These are phyloP conservation scores for Ambastaia sidthimunki DNA, from an alignment of 2,797 vertebrate genomes.

Conservation along the genomic window DNA sequence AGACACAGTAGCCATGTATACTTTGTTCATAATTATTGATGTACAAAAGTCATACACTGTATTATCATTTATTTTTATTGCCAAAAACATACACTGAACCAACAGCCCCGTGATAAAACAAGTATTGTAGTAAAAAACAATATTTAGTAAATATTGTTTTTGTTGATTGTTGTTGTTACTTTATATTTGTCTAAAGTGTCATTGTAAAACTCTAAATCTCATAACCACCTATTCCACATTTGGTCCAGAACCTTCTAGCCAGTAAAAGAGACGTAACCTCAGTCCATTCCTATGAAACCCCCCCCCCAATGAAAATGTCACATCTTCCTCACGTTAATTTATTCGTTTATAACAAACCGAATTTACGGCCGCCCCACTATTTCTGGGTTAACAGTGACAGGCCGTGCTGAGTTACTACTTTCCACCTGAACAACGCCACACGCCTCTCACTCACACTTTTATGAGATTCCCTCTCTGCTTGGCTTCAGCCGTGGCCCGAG, in stretches of 20 bases:
- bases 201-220: slow-evolving; percentile 28
- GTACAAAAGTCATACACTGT: background rate
- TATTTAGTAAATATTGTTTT: no score
- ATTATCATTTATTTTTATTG: background rate
- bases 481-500: background rate
- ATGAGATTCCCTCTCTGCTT: slow-evolving; percentile 50
- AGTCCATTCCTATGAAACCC: slow-evolving; percentile 48
- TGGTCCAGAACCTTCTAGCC: slow-evolving; percentile 29
- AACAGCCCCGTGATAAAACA: no score
- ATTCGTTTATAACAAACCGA: slow-evolving; percentile 59
- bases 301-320: slow-evolving; percentile 57
- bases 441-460: slow-evolving; percentile 46
- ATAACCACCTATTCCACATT: slow-evolving; percentile 19
- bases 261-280: slow-evolving; percentile 58
- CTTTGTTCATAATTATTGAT: background rate
- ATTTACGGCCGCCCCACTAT: slow-evolving; percentile 56
- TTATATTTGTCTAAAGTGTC: slow-evolving; percentile 14
- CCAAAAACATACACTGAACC: no score
- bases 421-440: slow-evolving; percentile 55
- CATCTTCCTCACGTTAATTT: slow-evolving; percentile 59
- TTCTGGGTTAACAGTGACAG: slow-evolving; percentile 55
- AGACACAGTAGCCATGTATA: background rate
- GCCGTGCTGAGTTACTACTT: slow-evolving; percentile 60
- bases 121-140: no score
- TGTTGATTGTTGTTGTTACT: background rate